Conservation (phyloP, 1,140 invertebrate species). For the Caenorhabditis remanei region DNA sequence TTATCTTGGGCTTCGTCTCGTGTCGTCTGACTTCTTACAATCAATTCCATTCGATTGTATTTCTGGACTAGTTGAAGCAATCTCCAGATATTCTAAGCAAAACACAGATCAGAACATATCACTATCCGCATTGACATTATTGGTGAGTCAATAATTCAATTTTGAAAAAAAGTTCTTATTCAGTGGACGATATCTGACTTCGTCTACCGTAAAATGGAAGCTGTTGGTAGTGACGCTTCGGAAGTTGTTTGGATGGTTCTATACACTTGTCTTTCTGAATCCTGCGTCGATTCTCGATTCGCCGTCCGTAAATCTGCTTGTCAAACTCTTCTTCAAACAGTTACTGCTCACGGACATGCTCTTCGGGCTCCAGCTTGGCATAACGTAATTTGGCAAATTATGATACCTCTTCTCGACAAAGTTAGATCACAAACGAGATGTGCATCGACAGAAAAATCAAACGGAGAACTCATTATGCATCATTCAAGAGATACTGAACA, state of each 20-base stretch:
- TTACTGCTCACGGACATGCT: slow-evolving; percentile 89
- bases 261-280: slow-evolving; percentile 82
- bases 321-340: slow-evolving; percentile 96
- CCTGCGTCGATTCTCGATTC: slow-evolving; percentile 93
- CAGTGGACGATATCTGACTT: slow-evolving; percentile 78
- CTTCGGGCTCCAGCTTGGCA: slow-evolving; percentile 72
- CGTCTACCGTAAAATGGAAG: slow-evolving; percentile 66
- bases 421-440: slow-evolving; percentile 89
- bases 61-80: slow-evolving; percentile 91
- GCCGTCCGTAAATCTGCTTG: slow-evolving; percentile 97
- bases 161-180: slow-evolving; percentile 55
- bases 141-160: slow-evolving; percentile 82
- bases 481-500: slow-evolving; percentile 96
- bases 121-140: slow-evolving; percentile 93
- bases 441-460: slow-evolving; percentile 88
- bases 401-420: slow-evolving; percentile 95
- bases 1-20: slow-evolving; percentile 94
- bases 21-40: slow-evolving; percentile 90
- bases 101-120: slow-evolving; percentile 97
- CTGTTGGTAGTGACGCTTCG: slow-evolving; percentile 54
- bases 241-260: slow-evolving; percentile 76
- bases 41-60: slow-evolving; percentile 82
- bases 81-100: slow-evolving; percentile 94
- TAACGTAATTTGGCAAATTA: slow-evolving; percentile 81
- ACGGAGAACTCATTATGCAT: slow-evolving; percentile 89